These are phyloP conservation scores for Trichechus manatus DNA, from an alignment of 2,113 vertebrate species.

Conservation along the genomic window DNA sequence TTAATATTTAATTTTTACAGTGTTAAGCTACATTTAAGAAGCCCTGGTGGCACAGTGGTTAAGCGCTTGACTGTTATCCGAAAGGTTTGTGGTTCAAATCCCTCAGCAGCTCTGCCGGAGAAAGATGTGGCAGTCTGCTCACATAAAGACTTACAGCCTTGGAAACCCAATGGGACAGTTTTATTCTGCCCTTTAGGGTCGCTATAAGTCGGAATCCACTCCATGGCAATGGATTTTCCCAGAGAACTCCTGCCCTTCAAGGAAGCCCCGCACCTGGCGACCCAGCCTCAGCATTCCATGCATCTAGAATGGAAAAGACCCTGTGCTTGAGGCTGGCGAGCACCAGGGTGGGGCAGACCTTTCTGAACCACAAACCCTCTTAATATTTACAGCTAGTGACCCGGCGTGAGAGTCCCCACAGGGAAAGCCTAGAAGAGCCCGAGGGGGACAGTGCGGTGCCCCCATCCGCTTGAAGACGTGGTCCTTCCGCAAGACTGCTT, in stretches of 20 bases:
- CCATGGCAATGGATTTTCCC: background rate
- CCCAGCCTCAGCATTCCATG: background rate
- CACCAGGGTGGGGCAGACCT: background rate
- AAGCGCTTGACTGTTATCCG: background rate
- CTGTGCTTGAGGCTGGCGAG: background rate
- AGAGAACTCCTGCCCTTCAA: background rate
- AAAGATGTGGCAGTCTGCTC: too few relatives aligned
- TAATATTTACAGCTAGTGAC: constrained; percentile 4
- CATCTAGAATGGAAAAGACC: background rate
- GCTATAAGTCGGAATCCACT: background rate
- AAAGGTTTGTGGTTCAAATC: background rate
- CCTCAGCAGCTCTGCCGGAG: too few relatives aligned
- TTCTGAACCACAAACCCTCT: background rate
- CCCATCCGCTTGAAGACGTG: background rate
- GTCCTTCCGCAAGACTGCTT: background rate
- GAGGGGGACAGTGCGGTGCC: rapidly evolving
- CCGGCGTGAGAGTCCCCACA: background rate
- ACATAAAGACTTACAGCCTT: too few relatives aligned
- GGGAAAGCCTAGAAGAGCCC: background rate
- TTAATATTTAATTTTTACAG: background rate
- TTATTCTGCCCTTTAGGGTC: background rate
- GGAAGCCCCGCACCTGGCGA: background rate
- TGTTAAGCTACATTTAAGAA: background rate
- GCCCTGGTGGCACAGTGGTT: background rate
- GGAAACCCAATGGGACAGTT: background rate